phyloP scores from a whole-genome alignment of 1,140 invertebrate species.

The Glossosoma conforme region DNA sequence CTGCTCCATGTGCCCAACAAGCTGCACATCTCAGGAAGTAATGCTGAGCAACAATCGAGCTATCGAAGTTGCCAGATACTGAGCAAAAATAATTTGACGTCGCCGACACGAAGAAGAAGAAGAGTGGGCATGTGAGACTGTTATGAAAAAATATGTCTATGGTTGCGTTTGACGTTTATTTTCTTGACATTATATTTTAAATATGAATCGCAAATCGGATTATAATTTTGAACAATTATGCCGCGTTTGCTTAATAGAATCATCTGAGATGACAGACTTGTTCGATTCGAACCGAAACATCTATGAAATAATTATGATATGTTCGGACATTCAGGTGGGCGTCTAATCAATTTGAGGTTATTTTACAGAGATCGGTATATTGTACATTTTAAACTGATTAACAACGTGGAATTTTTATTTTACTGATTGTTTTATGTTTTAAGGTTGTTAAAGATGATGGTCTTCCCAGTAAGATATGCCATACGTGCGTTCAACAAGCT shows the following conservation, averaged over 20 bases:
- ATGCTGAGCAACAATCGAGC: too few species aligned
- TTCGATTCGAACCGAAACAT: constrained; percentile 14
- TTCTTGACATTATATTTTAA: not conserved
- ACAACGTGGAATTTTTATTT: not conserved
- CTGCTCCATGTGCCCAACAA: too few species aligned
- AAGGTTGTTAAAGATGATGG: constrained; percentile 28
- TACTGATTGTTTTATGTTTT: constrained; percentile 8
- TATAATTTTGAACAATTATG: constrained; percentile 20
- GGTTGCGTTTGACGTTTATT: too few species aligned
- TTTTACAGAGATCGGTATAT: not conserved
- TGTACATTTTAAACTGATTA: not conserved
- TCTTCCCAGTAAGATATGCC: constrained; percentile 26
- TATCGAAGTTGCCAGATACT: too few species aligned
- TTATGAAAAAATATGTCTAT: too few species aligned
- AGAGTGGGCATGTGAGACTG: too few species aligned
- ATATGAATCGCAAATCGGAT: constrained; percentile 7
- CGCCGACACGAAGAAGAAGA: too few species aligned
- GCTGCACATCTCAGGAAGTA: too few species aligned
- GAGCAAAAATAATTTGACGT: too few species aligned
- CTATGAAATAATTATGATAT: constrained; percentile 18
- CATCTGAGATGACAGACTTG: constrained; percentile 13
- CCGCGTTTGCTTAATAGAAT: constrained; percentile 14
- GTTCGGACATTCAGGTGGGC: constrained; percentile 23
- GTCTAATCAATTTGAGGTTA: not conserved
- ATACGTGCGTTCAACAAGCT: constrained; percentile 17